A percentile compares a stretch with the other conserved stretches of the same genome.
phyloP scores from a whole-genome alignment of 2,888 invertebrate genomes.

The Zhuqinia jingwanae region DNA sequence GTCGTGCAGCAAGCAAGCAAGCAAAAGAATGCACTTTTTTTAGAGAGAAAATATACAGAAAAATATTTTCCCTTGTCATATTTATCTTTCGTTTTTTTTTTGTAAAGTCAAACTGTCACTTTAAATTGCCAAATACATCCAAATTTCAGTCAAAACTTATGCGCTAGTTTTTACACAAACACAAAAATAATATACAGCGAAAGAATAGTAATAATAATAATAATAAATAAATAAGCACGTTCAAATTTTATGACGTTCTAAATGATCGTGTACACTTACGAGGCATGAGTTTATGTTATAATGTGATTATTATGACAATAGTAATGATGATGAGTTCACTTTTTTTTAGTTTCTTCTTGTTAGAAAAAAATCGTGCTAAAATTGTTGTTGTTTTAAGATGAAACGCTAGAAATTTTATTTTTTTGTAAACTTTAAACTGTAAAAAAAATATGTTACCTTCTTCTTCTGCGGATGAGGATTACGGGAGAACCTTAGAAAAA shows the following conservation, averaged over 20 bases:
- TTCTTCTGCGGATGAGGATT: constrained; percentile 1
- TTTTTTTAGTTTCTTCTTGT: too few relatives aligned
- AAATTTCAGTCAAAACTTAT: neutral
- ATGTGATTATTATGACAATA: too few relatives aligned
- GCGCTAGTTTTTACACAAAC: too few relatives aligned
- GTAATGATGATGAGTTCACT: too few relatives aligned
- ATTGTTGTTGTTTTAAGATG: neutral
- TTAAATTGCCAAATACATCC: neutral
- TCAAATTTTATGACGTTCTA: neutral
- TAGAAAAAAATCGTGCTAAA: constrained; percentile 4
- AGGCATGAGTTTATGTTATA: too few relatives aligned
- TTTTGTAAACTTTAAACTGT: neutral
- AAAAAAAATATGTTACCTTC: constrained; percentile 24
- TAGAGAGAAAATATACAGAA: neutral
- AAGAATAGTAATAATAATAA: neutral
- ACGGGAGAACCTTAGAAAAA: constrained; percentile 19
- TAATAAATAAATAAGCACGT: constrained; percentile 6
- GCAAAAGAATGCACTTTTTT: neutral
- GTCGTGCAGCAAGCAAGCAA: neutral
- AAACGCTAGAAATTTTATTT: neutral
- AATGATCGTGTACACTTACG: too few relatives aligned
- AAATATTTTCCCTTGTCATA: neutral
- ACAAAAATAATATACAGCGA: neutral
- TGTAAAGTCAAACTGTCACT: constrained; percentile 9
- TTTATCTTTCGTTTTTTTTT: constrained; percentile 9